phyloP scores from a whole-genome alignment of 2,113 vertebrate genomes.

The Tricholaema leucomelas region DNA sequence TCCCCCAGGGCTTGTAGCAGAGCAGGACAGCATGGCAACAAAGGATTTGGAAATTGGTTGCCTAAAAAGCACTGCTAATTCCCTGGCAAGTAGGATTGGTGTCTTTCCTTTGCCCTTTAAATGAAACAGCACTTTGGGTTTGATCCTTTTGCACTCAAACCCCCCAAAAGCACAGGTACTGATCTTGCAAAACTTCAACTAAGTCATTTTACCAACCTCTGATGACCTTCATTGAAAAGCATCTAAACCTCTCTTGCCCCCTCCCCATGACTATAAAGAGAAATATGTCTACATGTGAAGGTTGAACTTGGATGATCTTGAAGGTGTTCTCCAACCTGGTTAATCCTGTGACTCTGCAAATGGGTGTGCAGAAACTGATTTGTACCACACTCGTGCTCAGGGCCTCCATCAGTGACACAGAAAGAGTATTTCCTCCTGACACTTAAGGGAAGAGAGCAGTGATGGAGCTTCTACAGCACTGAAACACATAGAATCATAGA shows the following conservation, averaged over 20 bases:
- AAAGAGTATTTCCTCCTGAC: no score
- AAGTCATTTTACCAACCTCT: rapidly evolving
- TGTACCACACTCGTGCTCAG: no score
- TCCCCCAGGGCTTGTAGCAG: neutral
- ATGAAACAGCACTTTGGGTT: neutral
- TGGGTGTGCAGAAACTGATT: no score
- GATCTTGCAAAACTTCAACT: neutral
- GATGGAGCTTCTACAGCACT: no score
- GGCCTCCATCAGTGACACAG: no score
- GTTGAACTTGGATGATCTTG: no score
- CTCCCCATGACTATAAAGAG: neutral
- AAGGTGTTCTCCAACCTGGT: no score
- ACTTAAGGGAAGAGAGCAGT: no score
- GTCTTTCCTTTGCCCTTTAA: neutral
- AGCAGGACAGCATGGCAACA: neutral
- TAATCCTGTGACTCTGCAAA: no score
- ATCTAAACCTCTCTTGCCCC: neutral
- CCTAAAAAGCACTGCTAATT: neutral
- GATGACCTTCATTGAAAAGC: constrained; percentile 1
- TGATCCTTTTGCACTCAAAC: constrained; percentile 24
- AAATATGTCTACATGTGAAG: no score
- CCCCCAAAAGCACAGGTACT: neutral
- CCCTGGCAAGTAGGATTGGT: neutral
- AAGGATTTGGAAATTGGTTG: neutral
- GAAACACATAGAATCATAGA: no score